These are phyloP conservation scores for Xanthostigma xanthostigma DNA, from an alignment of 2,888 invertebrate species.

Conservation along the genomic window DNA sequence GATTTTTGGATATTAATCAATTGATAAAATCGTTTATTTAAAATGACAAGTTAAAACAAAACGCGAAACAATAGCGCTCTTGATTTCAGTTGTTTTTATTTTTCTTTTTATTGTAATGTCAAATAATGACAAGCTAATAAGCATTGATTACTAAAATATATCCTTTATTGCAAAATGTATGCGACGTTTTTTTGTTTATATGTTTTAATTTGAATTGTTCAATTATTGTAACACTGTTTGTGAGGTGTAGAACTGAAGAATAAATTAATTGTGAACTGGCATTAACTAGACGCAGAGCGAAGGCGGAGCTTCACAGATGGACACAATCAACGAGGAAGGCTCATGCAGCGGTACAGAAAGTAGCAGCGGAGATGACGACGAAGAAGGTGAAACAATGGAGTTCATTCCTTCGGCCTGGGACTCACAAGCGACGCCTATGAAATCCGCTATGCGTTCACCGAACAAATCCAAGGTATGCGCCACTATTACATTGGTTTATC, in stretches of 20 bases:
- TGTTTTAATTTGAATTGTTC: background rate
- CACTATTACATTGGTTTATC: too few relatives aligned
- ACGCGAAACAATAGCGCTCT: too few relatives aligned
- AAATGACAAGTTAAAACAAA: too few relatives aligned
- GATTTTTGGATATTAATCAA: too few relatives aligned
- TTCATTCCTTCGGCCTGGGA: constrained; percentile 75
- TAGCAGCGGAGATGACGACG: constrained; percentile 33
- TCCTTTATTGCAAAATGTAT: background rate
- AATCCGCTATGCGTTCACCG: constrained; percentile 52
- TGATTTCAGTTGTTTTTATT: too few relatives aligned
- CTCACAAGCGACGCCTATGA: constrained; percentile 57
- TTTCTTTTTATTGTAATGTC: too few relatives aligned
- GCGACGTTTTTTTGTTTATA: background rate
- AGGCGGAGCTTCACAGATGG: constrained; percentile 13
- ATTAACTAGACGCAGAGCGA: too few relatives aligned
- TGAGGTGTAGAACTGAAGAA: too few relatives aligned
- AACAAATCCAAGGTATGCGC: constrained; percentile 22
- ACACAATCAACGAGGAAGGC: constrained; percentile 22
- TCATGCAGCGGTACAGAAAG: constrained; percentile 13
- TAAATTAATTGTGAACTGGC: too few relatives aligned
- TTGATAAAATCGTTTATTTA: too few relatives aligned
- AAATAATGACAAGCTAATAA: too few relatives aligned
- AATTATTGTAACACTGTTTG: too few relatives aligned
- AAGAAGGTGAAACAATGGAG: constrained; percentile 48
- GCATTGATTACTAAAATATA: background rate